phyloP scores from a whole-genome alignment of 2,888 invertebrate genomes.

The Endomychus coccineus region DNA sequence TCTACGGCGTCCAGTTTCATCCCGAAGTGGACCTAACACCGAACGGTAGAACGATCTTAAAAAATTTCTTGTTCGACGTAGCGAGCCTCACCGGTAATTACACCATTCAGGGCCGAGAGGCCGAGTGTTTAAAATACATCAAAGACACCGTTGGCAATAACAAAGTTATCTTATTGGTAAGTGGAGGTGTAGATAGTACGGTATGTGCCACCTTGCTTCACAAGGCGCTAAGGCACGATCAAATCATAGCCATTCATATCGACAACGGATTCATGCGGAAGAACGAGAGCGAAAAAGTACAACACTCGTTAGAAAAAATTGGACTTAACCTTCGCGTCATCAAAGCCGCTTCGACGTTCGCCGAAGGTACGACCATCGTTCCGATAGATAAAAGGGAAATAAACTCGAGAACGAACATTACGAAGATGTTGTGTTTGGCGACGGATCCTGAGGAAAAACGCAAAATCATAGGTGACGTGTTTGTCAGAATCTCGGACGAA shows the following conservation, averaged over 20 bases:
- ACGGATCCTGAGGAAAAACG: constrained; percentile 96
- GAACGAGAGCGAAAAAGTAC: constrained; percentile 77
- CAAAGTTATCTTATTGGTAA: constrained; percentile 83
- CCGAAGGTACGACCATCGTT: constrained; percentile 76
- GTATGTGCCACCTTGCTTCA: constrained; percentile 95
- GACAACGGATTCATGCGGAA: constrained; percentile 99
- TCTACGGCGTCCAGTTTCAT: constrained; percentile 98
- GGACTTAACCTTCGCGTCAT: constrained; percentile 53
- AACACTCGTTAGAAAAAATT: constrained; percentile 31
- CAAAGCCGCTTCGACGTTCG: constrained; percentile 64
- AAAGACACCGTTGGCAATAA: constrained; percentile 80
- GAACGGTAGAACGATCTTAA: constrained; percentile 84
- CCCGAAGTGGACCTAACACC: constrained; percentile 95
- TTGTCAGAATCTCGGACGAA: constrained; percentile 89
- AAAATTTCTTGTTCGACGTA: constrained; percentile 91
- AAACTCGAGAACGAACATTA: constrained; percentile 54
- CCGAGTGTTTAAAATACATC: constrained; percentile 88
- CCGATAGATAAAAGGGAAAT: constrained; percentile 44
- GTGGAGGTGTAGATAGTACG: constrained; percentile 99
- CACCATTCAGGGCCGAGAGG: constrained; percentile 81
- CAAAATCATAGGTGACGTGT: constrained; percentile 97
- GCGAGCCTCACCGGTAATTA: constrained; percentile 79
- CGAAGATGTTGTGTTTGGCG: constrained; percentile 78
- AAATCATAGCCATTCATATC: constrained; percentile 94
- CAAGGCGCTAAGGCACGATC: constrained; percentile 80